Conservation (phyloP, 2,113 vertebrate species). For the Lasiurus cinereus region DNA sequence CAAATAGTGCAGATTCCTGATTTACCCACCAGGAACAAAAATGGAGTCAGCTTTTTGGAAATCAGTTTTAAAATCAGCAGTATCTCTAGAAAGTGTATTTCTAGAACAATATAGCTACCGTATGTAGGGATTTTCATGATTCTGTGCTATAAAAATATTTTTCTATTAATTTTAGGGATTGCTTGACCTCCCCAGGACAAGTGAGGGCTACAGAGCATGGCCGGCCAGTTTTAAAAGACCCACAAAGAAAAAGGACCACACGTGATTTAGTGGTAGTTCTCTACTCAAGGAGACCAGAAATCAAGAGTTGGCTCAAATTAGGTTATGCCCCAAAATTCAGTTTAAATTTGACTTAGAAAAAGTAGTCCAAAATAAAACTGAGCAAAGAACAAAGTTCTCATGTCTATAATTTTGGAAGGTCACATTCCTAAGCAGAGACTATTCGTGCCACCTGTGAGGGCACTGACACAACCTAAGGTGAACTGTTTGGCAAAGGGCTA, state of each 20-base stretch:
- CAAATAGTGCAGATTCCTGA: slow-evolving; percentile 82
- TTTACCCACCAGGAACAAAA: slow-evolving; percentile 83
- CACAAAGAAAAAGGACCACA: slow-evolving; percentile 59
- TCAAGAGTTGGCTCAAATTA: neutral
- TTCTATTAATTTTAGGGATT: slow-evolving; percentile 77
- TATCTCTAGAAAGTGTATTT: slow-evolving; percentile 83
- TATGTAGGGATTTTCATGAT: slow-evolving; percentile 76
- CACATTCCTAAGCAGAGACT: neutral
- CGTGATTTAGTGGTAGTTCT: slow-evolving; percentile 56
- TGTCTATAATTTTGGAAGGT: neutral
- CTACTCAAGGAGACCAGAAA: neutral
- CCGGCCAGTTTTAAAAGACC: slow-evolving; percentile 47
- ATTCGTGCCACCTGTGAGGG: neutral
- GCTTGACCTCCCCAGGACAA: slow-evolving; percentile 72
- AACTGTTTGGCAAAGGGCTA: slow-evolving; percentile 55
- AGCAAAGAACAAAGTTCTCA: neutral
- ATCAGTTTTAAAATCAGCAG: slow-evolving; percentile 78
- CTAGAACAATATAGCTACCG: slow-evolving; percentile 77
- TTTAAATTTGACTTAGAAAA: slow-evolving; percentile 30
- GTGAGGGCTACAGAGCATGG: slow-evolving; percentile 59
- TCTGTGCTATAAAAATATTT: slow-evolving; percentile 89
- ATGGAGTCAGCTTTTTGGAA: slow-evolving; percentile 72
- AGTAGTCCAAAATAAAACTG: neutral
- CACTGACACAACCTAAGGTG: neutral
- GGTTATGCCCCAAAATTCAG: neutral